Percentiles rank a stretch among this genome's conserved stretches.
Evolutionary conservation across 2,797 vertebrate genomes (phyloP).

Genomic region (Poecilia velifera): DNA sequence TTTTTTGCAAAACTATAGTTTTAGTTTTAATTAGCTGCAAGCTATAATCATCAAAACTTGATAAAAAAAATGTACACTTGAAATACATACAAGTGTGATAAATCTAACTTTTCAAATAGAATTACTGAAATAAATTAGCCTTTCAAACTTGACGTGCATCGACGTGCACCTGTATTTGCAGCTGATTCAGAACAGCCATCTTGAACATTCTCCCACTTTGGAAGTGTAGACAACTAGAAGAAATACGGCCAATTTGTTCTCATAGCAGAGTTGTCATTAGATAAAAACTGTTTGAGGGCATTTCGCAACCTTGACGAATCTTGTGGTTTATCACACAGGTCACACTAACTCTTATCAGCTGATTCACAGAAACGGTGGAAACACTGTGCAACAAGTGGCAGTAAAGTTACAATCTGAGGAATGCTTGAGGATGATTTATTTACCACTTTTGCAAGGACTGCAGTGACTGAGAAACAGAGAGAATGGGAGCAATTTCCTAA

Average conservation of each 20-base stretch:
- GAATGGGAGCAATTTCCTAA: conserved; percentile 9
- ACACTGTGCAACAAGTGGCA: conserved; percentile 8
- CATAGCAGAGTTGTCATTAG: conserved; percentile 5
- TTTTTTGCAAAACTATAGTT: neutral
- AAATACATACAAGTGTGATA: neutral
- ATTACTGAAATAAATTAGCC: neutral
- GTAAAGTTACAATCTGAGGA: conserved; percentile 13
- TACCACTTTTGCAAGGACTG: neutral
- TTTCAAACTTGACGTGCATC: neutral
- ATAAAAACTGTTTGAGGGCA: conserved; percentile 11
- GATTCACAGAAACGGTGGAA: conserved; percentile 13
- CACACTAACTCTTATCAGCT: conserved; percentile 20
- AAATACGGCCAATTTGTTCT: conserved; percentile 5
- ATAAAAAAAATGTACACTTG: neutral
- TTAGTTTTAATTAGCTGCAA: neutral
- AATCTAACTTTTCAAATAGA: neutral
- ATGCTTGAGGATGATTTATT: conserved; percentile 10
- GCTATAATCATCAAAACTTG: neutral
- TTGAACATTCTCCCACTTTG: neutral
- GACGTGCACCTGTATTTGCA: neutral
- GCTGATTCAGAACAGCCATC: neutral
- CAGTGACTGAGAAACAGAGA: neutral
- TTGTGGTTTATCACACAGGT: conserved; percentile 43
- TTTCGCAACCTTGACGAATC: conserved; percentile 21
- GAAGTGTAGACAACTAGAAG: neutral